Evolutionary conservation across 2,888 invertebrate species (phyloP), one percentile per base, ranked within the genome.

Genomic region (Helicoverpa assulta): DNA sequence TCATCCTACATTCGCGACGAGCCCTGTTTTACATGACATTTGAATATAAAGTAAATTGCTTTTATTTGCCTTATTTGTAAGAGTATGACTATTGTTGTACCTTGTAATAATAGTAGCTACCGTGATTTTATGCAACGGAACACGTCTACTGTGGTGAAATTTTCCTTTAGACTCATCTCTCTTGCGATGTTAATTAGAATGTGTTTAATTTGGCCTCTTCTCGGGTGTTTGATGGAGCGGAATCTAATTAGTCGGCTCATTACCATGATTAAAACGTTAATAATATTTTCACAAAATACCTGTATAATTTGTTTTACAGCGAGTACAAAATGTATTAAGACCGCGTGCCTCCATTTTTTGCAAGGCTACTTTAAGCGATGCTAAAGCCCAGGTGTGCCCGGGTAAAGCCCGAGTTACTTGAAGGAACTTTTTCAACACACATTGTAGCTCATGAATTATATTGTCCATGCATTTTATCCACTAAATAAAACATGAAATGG

Each of bases 401-500:
- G 40, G 40, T 8, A 47, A 40, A 40, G 67, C 53, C 21, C 60
- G 18, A 16, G 18, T 26, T 57, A 62, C 60, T 66, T 52, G 43
- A 37, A 37, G 26, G 60, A 69, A 56, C 65, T 77, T 73, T 63
- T 57, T 55, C 19, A 58, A 66, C 55, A 64, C 47, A 43, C 47
- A 26, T 52, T 60, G 52, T 73, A 54, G 14, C 26, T 53, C 37
- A 29, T 58, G 50, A 71, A 71, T 76, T 72, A 59, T 60, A 67
- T 54, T 56, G 64, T 71, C 59, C 56, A 47, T 74, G 72, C 59
- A 74, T 73, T 76, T 74, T 65, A 71, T 82, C 57, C 58, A 65
- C 62, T 75, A 77, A 67, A 82, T 79, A 69, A 78, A 74, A 65
- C 67, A 73, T 68, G 64, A 56, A 71, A 80, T 67, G 58, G 55